Evolutionary conservation across 2,888 invertebrate genomes (phyloP).

Genomic region (Cheilosia scutellata): DNA sequence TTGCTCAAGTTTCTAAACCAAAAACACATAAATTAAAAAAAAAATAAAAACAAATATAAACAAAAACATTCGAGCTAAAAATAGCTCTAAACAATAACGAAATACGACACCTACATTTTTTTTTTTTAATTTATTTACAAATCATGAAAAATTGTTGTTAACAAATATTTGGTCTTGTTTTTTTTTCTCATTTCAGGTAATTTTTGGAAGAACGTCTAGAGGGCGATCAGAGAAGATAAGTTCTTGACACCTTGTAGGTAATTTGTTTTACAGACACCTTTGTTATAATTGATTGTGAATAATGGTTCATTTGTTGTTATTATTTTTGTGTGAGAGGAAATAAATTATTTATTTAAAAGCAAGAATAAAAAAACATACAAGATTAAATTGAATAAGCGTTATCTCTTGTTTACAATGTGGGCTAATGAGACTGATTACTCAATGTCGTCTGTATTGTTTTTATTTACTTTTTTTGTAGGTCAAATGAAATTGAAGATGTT

Average conservation of each 20-base stretch:
- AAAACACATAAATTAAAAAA: background rate
- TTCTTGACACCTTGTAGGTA: conserved; percentile 29
- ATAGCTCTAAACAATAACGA: background rate
- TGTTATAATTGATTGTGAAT: background rate
- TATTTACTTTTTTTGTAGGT: too few species aligned
- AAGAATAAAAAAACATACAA: too few species aligned
- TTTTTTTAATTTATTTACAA: background rate
- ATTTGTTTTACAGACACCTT: background rate
- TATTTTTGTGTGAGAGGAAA: background rate
- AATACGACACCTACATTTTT: background rate
- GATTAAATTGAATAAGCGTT: too few species aligned
- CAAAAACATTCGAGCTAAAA: background rate
- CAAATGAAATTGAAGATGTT: too few species aligned
- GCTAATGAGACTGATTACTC: too few species aligned
- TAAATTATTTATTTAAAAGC: background rate
- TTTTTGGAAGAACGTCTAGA: background rate
- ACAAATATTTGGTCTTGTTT: background rate
- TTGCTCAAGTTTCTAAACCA: too few species aligned
- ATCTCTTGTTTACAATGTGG: too few species aligned
- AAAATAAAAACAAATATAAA: background rate
- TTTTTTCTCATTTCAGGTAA: conserved; percentile 12
- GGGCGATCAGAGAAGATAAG: background rate
- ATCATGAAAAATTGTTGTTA: background rate
- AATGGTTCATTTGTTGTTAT: background rate
- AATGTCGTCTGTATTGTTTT: too few species aligned